Evolutionary conservation across 2,113 vertebrate species (phyloP), one percentile per base, ranked within the genome.

Genomic region (Lates calcarifer): DNA sequence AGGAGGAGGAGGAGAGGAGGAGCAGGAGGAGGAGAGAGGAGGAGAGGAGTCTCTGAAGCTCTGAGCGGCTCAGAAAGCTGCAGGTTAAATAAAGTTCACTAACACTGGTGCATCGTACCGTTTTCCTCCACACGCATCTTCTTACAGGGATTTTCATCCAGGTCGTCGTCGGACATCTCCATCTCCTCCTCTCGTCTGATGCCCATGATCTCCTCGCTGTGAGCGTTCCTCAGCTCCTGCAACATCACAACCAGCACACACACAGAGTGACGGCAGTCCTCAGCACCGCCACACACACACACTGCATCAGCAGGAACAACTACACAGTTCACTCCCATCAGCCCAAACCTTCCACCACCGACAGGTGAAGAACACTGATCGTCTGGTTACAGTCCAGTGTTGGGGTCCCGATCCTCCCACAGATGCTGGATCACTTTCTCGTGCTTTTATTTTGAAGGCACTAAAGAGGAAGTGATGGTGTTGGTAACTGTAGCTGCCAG

Each of bases 151-250:
- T 93, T 96, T 88, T 97, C 96, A 33, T 95, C 95, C 6, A 90
- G 94, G 78, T 99, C 98, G 26, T 99, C 98, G 14, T 99, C 98
- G 0, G 97, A 99, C 98, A 99, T 98, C 91, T 99, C 98, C 98
- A 98, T 99, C 86, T 99, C 98, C 86, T 99, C 97, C 84, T 99
- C 98, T 0, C 97, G 94, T 1, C 98, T 93, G 83, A 98, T 98
- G 63, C 97, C 97, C 97, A 98, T 98, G 78, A 99, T 96, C 81
- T 99, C 98, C 68, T 99, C 98, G 29, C 96, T 98, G 86, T 99
- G 97, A 61, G 97, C 98, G 10, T 97, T 97, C 79, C 97, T 96
- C 85, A 99, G 95, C 90, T 99, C 98, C 98, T 99, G 92, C 63
- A 95, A 93, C 41, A 55, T 14, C 41, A 67, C 39, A 83, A n/a